Evolutionary conservation across 2,888 invertebrate species (phyloP), one percentile per base, ranked within the genome.

Genomic region (Cheilosia scutellata): DNA sequence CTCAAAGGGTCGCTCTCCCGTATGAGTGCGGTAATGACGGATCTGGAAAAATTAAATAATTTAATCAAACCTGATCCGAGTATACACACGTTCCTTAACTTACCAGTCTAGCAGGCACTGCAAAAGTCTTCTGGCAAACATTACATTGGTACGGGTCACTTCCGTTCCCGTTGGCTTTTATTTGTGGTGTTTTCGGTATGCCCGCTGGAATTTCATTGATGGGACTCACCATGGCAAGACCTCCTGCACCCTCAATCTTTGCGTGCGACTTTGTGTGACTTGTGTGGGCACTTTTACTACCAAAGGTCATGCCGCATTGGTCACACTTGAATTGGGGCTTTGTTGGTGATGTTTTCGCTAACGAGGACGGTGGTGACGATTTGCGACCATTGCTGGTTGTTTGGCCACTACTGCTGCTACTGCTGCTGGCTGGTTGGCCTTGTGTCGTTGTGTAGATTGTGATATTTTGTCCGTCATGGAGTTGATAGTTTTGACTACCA

Each of bases 81-180:
- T 2, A 16, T n/a, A 16, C 7, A 11, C 20, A 20, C 1, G 13
- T 0, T 27, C 33, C 3, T 0, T 0, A 40, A 90, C 91, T 92
- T 80, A 95, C 95, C 88, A 97, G 93, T 84, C 97, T 94, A 70
- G 97, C 97, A 31, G 97, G 97, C 66, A 97, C 97, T 51, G 97
- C 97, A 91, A 97, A 98, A 13, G 97, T 97, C 92, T 97, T 97
- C 89, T 96, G 95, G 92, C 97, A 98, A 88, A 97, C 97, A 92
- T 97, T 96, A 93, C 97, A 97, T 87, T 96, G 95, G 93, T 97
- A 97, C 27, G 97, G 96, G 93, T 97, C 97, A 33, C 93, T 92
- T 25, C 92, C 91, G 82, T 88, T 90, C 42, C 89, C 88, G 88
- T 89, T 89, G 44, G 90, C 89, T 87, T 90, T 91, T 13, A 91